Conservation (phyloP, 1,140 invertebrate genomes). For the Procambarus virginalis region DNA sequence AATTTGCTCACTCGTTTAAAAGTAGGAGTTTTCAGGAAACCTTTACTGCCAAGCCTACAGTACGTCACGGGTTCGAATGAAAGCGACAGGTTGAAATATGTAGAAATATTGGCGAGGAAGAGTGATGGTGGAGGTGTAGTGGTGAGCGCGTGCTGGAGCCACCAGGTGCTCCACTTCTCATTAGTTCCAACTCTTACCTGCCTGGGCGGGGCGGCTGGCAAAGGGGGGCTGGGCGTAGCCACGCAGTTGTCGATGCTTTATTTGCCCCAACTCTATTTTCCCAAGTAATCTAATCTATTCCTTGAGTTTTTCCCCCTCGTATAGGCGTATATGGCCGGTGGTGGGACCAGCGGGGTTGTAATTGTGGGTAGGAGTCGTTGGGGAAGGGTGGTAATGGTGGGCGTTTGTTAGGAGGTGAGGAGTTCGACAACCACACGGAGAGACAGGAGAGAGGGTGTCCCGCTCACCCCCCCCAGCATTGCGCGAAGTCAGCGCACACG, state of each 20-base stretch:
- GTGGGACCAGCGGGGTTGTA: slow-evolving; percentile 13
- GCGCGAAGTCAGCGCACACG: slow-evolving; percentile 10
- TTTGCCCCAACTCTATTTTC: slow-evolving; percentile 35
- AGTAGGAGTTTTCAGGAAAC: too few relatives aligned
- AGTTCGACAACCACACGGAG: slow-evolving; percentile 40
- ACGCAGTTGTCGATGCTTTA: slow-evolving; percentile 34
- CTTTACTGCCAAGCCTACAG: too few relatives aligned
- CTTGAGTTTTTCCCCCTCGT: not conserved
- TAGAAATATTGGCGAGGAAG: too few relatives aligned
- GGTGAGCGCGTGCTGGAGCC: slow-evolving; percentile 35
- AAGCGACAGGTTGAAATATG: too few relatives aligned
- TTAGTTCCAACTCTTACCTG: slow-evolving; percentile 54
- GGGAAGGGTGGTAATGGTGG: not conserved
- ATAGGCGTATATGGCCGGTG: not conserved
- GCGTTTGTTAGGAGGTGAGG: slow-evolving; percentile 23
- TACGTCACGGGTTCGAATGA: too few relatives aligned
- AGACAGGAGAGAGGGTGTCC: slow-evolving; percentile 32
- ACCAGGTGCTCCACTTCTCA: slow-evolving; percentile 63
- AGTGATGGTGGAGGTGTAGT: too few relatives aligned
- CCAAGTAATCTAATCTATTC: not conserved
- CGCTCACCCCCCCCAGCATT: slow-evolving; percentile 57
- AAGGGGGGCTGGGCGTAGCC: slow-evolving; percentile 35
- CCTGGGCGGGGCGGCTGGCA: slow-evolving; percentile 53
- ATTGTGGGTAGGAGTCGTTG: not conserved
- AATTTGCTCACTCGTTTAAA: too few relatives aligned